phyloP scores from a whole-genome alignment of 1,140 invertebrate species.

The Bacillus rossius region DNA sequence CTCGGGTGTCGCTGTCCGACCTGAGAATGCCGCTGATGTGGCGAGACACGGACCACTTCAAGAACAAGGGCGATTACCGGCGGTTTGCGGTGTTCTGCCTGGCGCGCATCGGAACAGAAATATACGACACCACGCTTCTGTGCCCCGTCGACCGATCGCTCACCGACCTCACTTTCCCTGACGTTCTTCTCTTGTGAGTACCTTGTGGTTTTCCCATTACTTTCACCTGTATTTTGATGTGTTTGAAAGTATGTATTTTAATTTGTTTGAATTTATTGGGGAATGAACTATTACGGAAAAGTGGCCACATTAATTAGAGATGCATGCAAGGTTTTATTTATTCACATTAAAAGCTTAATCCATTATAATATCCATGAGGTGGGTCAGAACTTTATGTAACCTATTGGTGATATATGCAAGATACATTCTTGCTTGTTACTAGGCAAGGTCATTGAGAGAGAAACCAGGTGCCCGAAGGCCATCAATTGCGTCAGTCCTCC shows the following conservation, averaged over 20 bases:
- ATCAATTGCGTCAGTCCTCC: too few relatives aligned
- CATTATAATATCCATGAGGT: too few relatives aligned
- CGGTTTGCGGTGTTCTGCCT: conserved; percentile 68
- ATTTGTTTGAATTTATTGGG: too few relatives aligned
- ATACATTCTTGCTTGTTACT: too few relatives aligned
- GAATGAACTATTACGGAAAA: too few relatives aligned
- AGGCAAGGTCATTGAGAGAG: too few relatives aligned
- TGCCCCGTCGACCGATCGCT: conserved; percentile 61
- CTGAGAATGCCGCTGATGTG: conserved; percentile 66
- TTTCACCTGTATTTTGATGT: not conserved
- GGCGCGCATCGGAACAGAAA: conserved; percentile 59
- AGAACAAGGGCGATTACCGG: conserved; percentile 65
- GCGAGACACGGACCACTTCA: conserved; percentile 67
- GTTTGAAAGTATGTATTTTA: not conserved
- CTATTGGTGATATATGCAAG: too few relatives aligned
- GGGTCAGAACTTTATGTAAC: too few relatives aligned
- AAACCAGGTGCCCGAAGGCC: too few relatives aligned
- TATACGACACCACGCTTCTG: conserved; percentile 61
- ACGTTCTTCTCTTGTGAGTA: conserved; percentile 64
- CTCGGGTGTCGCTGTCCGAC: conserved; percentile 51
- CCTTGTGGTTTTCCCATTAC: not conserved
- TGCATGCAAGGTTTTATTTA: too few relatives aligned
- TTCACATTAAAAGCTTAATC: too few relatives aligned
- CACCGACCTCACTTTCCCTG: conserved; percentile 66
- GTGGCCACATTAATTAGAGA: too few relatives aligned